Conservation (phyloP, 2,113 vertebrate species). For the Dendrocopos noguchii region DNA sequence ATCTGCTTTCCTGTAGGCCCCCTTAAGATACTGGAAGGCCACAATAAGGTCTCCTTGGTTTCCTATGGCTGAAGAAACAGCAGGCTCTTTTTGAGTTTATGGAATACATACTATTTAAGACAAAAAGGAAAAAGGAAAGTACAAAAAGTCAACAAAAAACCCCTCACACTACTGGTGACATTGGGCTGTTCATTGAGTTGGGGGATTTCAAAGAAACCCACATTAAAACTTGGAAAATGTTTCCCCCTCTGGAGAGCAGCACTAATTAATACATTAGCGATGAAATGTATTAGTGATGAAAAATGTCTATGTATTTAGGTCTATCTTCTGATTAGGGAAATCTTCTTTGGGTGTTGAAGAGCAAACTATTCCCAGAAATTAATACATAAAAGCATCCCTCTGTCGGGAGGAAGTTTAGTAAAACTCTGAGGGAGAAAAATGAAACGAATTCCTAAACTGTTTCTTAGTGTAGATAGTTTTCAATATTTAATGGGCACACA, state of each 20-base stretch:
- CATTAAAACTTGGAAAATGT: slow-evolving; percentile 2
- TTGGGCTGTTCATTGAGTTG: neutral
- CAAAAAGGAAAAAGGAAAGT: neutral
- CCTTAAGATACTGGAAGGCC: too few species aligned
- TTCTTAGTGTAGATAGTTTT: slow-evolving; percentile 18
- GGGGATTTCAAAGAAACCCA: slow-evolving; percentile 20
- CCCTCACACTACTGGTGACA: neutral
- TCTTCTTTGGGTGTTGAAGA: slow-evolving; percentile 27
- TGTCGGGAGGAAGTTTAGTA: slow-evolving; percentile 26
- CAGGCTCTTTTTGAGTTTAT: neutral
- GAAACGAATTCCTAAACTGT: slow-evolving; percentile 38
- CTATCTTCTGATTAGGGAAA: slow-evolving; percentile 44
- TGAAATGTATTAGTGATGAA: slow-evolving; percentile 34
- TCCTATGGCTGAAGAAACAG: neutral
- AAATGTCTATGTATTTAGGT: slow-evolving; percentile 41
- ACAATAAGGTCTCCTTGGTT: too few species aligned
- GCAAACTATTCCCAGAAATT: slow-evolving; percentile 40
- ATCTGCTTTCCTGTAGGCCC: too few species aligned
- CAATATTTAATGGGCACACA: slow-evolving; percentile 37
- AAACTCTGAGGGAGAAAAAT: slow-evolving; percentile 50
- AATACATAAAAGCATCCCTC: slow-evolving; percentile 49
- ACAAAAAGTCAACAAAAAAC: neutral
- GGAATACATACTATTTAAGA: neutral
- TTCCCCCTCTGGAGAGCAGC: slow-evolving; percentile 4
- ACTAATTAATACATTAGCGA: slow-evolving; percentile 65